phyloP scores from a whole-genome alignment of 2,797 vertebrate species.

The Neopelma chrysocephalum region DNA sequence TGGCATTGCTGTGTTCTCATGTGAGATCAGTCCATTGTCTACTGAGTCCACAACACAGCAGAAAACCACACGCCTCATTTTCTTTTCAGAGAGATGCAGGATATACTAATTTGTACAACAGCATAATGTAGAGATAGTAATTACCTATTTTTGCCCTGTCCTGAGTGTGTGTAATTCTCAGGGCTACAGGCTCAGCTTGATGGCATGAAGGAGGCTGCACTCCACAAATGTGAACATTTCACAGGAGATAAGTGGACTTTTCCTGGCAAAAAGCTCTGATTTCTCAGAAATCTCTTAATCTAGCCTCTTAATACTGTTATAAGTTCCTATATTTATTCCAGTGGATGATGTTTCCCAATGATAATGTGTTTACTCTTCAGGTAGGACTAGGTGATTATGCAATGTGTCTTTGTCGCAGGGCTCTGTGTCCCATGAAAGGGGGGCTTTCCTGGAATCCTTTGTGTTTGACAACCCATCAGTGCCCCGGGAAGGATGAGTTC shows the following conservation, averaged over 20 bases:
- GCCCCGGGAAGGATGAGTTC: not conserved
- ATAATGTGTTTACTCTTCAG: not conserved
- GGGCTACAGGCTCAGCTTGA: not conserved
- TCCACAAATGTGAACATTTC: not conserved
- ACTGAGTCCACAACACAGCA: not conserved
- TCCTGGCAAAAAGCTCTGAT: not conserved
- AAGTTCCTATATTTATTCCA: not conserved
- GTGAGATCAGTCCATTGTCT: not conserved
- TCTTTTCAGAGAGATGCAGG: not conserved
- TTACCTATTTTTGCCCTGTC: not conserved
- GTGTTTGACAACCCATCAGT: not conserved
- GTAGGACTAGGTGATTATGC: not conserved
- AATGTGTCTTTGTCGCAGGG: not conserved
- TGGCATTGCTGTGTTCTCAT: not conserved
- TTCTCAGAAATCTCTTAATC: not conserved
- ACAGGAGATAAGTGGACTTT: not conserved
- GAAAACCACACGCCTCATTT: not conserved
- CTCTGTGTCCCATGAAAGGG: not conserved
- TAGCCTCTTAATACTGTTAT: not conserved
- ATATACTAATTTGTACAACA: not conserved
- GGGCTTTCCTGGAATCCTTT: not conserved
- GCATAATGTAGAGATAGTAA: not conserved
- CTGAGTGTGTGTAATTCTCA: not conserved
- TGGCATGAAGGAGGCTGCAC: not conserved
- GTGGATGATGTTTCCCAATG: not conserved